These are phyloP conservation scores for Lagodon rhomboides DNA, from an alignment of 2,797 vertebrate species.

Conservation along the genomic window DNA sequence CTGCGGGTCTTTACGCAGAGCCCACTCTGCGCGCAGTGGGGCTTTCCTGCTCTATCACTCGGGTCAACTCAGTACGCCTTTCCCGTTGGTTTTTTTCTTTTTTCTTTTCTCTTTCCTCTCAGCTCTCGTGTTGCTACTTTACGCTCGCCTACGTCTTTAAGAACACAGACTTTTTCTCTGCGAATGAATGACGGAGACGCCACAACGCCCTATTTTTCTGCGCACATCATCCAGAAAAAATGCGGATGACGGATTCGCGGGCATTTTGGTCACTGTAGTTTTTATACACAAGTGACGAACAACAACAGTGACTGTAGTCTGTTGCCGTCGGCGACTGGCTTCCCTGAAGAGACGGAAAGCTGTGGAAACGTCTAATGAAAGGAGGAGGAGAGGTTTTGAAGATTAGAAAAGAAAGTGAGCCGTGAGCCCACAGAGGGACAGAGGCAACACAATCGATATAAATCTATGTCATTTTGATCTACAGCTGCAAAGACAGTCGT, in stretches of 20 bases:
- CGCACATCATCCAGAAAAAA: constrained; percentile 78
- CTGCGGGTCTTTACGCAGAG: constrained; percentile 34
- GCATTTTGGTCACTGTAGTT: constrained; percentile 80
- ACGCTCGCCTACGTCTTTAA: constrained; percentile 72
- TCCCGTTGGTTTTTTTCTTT: constrained; percentile 8
- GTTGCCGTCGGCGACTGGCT: not conserved
- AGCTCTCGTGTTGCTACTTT: constrained; percentile 22
- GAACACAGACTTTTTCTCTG: constrained; percentile 62
- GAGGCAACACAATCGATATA: no score
- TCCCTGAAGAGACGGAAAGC: not conserved
- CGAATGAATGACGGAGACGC: constrained; percentile 85
- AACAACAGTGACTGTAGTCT: not conserved
- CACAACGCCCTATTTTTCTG: constrained; percentile 83
- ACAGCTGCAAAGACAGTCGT: no score
- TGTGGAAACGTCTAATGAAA: not conserved
- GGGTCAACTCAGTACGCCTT: constrained; percentile 31
- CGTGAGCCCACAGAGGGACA: no score
- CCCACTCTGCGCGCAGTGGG: constrained; percentile 25
- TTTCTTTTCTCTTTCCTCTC: constrained; percentile 25
- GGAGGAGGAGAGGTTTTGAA: not conserved
- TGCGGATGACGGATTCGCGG: constrained; percentile 68
- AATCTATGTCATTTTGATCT: not conserved
- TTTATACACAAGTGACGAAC: constrained; percentile 18
- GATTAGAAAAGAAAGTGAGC: not conserved
- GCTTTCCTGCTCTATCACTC: constrained; percentile 32